Evolutionary conservation across 2,888 invertebrate species (phyloP).

Genomic region (Tridacna crocea): DNA sequence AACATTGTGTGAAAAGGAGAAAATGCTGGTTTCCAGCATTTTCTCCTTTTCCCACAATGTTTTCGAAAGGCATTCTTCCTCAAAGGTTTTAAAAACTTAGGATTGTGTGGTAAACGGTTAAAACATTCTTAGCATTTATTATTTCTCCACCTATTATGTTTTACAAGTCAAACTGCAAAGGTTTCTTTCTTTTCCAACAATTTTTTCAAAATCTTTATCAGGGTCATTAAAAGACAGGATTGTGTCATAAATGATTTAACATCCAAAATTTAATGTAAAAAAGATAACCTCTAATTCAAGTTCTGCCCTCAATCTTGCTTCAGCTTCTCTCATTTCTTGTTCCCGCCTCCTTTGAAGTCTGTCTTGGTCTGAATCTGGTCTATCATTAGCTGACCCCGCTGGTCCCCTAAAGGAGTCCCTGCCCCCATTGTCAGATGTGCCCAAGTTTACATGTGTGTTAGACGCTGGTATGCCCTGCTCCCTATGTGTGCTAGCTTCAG

Average conservation of each 20-base stretch:
- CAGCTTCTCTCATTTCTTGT: conserved; percentile 59
- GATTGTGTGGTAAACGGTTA: no score
- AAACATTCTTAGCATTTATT: no score
- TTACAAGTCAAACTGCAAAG: no score
- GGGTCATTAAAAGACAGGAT: neutral
- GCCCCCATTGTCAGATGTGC: neutral
- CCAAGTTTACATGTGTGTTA: neutral
- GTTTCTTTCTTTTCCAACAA: neutral
- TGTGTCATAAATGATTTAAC: neutral
- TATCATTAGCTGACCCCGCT: neutral
- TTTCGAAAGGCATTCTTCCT: no score
- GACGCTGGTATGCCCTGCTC: neutral
- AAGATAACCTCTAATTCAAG: conserved; percentile 10
- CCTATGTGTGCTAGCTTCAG: neutral
- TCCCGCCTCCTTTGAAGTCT: conserved; percentile 51
- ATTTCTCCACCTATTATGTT: no score
- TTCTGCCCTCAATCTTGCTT: conserved; percentile 17
- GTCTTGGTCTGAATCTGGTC: conserved; percentile 36
- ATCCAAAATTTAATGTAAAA: neutral
- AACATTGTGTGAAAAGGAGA: no score
- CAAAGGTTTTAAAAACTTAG: no score
- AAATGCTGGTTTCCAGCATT: no score
- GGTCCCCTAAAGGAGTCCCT: neutral
- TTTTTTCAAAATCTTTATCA: neutral
- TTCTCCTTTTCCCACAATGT: no score